Evolutionary conservation across 2,888 invertebrate species (phyloP), one percentile per base, ranked within the genome.

Genomic region (Drepana falcataria): DNA sequence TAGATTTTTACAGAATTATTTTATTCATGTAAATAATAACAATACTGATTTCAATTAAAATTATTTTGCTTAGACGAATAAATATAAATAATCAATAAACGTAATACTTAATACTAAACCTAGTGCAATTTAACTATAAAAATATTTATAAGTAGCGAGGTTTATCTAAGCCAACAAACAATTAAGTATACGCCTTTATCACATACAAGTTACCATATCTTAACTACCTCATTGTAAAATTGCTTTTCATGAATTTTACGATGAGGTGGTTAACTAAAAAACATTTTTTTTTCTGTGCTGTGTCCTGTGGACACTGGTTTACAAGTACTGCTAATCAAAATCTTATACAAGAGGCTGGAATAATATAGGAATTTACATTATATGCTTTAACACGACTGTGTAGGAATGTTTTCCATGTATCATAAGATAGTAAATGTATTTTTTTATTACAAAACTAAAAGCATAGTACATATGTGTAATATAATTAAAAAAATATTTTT

Each of bases 161-260:
- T 72, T 60, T 53, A 47, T 59, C 51, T 59, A 66, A 66, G 59
- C 66, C 63, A 73, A 63, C 59, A 55, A 66, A 58, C 63, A 51
- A 35, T 69, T 71, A 68, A 73, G 65, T 72, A 69, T 72, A 73
- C 66, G 69, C 61, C 61, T 64, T 70, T 76, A 77, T 79, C 75
- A 77, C 71, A 75, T 73, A 59, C 60, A 68, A 59, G 57, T 71
- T 61, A 63, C 59, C 60, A 57, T 61, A 65, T 60, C 56, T 58
- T 66, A 63, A 52, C 52, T 57, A 61, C 55, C 62, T 64, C 63
- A 68, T 48, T 44, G 55, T 69, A 69, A 59, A 59, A 60, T 21
- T 21, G 21, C 21, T 21, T 21, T 0, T 21, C 21, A 21, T 21
- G 21, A 21, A 21, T 21, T 21, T 21, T 21, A 21, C 21, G 21